Evolutionary conservation across 2,888 invertebrate species (phyloP).

Genomic region (Drosophila planitibia): DNA sequence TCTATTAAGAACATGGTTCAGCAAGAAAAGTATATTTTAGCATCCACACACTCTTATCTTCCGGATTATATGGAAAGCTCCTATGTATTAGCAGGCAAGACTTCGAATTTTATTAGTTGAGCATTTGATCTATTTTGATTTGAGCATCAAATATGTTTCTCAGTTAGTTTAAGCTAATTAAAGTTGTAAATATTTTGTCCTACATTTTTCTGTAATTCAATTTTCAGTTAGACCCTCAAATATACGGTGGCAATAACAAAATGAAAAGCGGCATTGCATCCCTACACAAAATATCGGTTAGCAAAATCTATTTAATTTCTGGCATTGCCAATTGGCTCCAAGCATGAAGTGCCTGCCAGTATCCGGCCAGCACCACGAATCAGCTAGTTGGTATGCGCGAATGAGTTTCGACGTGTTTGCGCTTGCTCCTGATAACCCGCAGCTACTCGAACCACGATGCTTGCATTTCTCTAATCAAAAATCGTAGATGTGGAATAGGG

Average conservation of each 20-base stretch:
- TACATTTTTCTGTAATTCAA: conserved; percentile 12
- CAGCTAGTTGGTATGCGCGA: conserved; percentile 24
- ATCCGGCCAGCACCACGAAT: conserved; percentile 30
- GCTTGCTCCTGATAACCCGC: conserved; percentile 65
- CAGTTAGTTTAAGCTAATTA: background rate
- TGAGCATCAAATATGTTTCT: background rate
- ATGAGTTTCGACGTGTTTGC: conserved; percentile 49
- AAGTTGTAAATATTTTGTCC: background rate
- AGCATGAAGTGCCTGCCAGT: conserved; percentile 38
- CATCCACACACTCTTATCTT: background rate
- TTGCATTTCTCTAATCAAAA: conserved; percentile 78
- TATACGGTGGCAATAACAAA: background rate
- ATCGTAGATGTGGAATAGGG: conserved; percentile 58
- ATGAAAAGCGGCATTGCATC: conserved; percentile 9
- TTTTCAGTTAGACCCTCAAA: conserved; percentile 19
- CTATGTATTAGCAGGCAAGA: background rate
- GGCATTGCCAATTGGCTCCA: conserved; percentile 40
- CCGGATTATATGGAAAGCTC: background rate
- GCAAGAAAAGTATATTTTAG: background rate
- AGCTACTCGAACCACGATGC: conserved; percentile 61
- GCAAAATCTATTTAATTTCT: conserved; percentile 39
- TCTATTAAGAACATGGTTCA: background rate
- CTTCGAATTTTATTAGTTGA: background rate
- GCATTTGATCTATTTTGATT: background rate
- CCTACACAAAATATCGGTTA: conserved; percentile 12